Percentiles rank a stretch among this genome's conserved stretches.
Conservation (phyloP, 2,113 vertebrate species). For the Arizona elegans region DNA sequence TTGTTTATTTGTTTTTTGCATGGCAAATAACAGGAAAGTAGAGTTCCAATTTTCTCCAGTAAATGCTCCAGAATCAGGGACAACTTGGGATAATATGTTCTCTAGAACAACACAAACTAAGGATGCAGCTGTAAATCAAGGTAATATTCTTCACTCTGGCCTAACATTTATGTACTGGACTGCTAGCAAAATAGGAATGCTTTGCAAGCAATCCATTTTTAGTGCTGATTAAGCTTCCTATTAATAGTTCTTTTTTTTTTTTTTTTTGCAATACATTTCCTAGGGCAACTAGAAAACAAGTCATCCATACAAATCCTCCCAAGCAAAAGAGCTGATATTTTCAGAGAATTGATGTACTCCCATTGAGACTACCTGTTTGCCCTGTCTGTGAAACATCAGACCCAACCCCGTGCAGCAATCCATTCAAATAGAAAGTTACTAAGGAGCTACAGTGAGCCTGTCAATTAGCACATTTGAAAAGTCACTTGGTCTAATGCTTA, state of each 20-base stretch:
- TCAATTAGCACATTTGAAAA: background rate
- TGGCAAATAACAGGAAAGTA: background rate
- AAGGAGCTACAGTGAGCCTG: background rate
- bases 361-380: background rate
- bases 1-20: background rate
- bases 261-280: background rate
- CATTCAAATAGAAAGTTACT: background rate
- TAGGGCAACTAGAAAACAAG: background rate
- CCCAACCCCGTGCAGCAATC: background rate
- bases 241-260: background rate
- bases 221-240: background rate
- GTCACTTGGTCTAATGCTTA: background rate
- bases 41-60: background rate
- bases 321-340: background rate
- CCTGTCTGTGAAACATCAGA: too few species aligned
- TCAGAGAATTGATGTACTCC: background rate
- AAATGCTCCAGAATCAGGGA: background rate
- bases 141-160: background rate
- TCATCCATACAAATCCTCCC: rapidly evolving
- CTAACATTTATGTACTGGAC: background rate
- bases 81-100: background rate
- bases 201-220: background rate
- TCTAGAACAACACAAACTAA: background rate
- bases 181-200: background rate
- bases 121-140: background rate